Evolutionary conservation across 2,888 invertebrate genomes (phyloP).

Genomic region (Lucinisca nassula): DNA sequence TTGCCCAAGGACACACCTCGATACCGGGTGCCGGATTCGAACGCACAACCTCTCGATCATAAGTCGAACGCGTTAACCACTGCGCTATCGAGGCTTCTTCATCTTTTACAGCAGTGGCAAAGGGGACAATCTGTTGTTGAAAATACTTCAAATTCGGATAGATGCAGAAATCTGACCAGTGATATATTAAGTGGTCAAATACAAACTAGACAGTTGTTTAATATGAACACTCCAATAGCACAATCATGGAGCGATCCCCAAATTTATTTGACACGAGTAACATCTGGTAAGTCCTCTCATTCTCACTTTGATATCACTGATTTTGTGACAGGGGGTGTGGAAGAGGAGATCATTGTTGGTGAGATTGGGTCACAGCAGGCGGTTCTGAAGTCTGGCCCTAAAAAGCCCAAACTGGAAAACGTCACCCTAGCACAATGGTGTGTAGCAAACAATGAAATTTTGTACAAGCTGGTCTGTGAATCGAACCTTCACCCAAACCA

Average conservation of each 20-base stretch:
- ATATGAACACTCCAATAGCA: too few relatives aligned
- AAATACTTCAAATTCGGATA: too few relatives aligned
- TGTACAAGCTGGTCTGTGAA: background rate
- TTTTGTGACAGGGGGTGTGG: background rate
- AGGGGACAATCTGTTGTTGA: too few relatives aligned
- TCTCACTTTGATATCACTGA: background rate
- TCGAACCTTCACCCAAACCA: background rate
- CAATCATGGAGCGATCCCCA: conserved; percentile 15
- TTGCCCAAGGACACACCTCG: too few relatives aligned
- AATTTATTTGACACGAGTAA: background rate
- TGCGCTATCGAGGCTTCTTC: too few relatives aligned
- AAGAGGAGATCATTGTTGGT: background rate
- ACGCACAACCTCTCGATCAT: too few relatives aligned
- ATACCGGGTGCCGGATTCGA: too few relatives aligned
- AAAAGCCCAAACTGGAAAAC: conserved; percentile 15
- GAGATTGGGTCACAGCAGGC: background rate
- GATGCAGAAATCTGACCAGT: too few relatives aligned
- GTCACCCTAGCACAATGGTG: conserved; percentile 18
- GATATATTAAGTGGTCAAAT: too few relatives aligned
- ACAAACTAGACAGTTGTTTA: too few relatives aligned
- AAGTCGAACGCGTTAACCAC: too few relatives aligned
- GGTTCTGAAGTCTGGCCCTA: conserved; percentile 4
- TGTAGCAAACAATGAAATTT: conserved; percentile 13
- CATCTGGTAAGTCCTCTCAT: background rate
- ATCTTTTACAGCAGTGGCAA: too few relatives aligned